phyloP scores from a whole-genome alignment of 2,113 vertebrate genomes.

The Strigops habroptila region DNA sequence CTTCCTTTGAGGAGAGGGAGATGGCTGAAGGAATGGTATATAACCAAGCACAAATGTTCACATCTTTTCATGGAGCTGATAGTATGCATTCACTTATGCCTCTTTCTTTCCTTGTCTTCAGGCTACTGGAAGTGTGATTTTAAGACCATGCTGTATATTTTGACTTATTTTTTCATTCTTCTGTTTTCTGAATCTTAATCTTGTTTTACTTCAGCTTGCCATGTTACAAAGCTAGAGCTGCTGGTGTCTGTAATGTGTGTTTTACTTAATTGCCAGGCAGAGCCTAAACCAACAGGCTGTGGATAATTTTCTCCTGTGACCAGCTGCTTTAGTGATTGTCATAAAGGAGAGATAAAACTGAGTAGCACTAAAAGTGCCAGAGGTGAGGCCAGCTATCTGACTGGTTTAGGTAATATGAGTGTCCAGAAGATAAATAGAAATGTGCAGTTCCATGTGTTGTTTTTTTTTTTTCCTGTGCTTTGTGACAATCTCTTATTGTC shows the following conservation, averaged over 20 bases:
- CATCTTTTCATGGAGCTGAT: not conserved
- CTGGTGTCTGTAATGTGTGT: not conserved
- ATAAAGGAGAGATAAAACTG: not conserved
- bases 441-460: not conserved
- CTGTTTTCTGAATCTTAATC: not conserved
- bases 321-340: not conserved
- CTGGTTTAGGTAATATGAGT: not conserved
- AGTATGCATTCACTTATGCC: not conserved
- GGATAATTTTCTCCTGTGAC: not conserved
- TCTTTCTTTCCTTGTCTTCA: not conserved
- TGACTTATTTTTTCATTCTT: not conserved
- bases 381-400: not conserved
- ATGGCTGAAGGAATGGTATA: not conserved
- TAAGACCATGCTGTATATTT: not conserved
- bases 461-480: not conserved
- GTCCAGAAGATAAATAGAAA: not conserved
- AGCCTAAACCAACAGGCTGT: not conserved
- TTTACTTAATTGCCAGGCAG: not conserved
- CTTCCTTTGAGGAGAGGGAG: not conserved
- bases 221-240: not conserved
- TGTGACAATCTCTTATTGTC: not conserved
- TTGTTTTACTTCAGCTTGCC: not conserved
- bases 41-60: not conserved
- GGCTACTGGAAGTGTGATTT: not conserved
- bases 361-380: not conserved